Conservation (phyloP, 2,797 vertebrate species). For the Ctenopoma kingsleyae region DNA sequence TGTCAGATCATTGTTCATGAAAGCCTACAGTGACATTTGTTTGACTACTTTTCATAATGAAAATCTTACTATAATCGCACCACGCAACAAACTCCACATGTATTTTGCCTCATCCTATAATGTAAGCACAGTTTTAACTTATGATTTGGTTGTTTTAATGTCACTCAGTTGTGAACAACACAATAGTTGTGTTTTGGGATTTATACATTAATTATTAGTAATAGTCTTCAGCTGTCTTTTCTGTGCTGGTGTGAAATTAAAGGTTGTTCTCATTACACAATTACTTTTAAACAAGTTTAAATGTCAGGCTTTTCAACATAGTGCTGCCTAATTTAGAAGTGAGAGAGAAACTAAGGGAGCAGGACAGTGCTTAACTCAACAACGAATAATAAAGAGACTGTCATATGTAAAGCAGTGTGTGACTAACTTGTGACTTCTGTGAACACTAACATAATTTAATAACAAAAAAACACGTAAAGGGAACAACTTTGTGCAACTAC, state of each 20-base stretch:
- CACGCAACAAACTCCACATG: background rate
- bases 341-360: no score
- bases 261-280: conserved; percentile 18
- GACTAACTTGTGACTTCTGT: background rate
- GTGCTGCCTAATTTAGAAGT: background rate
- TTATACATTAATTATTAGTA: conserved; percentile 22
- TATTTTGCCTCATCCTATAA: background rate
- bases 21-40: conserved; percentile 2
- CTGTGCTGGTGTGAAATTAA: conserved; percentile 30
- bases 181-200: conserved; percentile 13
- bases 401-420: background rate
- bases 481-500: background rate
- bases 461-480: background rate
- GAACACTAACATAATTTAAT: background rate
- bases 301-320: conserved; percentile 2
- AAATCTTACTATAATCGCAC: background rate
- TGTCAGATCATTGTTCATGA: background rate
- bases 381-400: background rate
- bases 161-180: conserved; percentile 9
- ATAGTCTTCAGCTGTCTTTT: conserved; percentile 5
- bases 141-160: conserved; percentile 14
- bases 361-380: background rate
- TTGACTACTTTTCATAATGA: conserved; percentile 1
- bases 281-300: conserved; percentile 5
- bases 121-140: background rate